Conservation (phyloP, 2,888 invertebrate genomes). For the Cabera pusaria region DNA sequence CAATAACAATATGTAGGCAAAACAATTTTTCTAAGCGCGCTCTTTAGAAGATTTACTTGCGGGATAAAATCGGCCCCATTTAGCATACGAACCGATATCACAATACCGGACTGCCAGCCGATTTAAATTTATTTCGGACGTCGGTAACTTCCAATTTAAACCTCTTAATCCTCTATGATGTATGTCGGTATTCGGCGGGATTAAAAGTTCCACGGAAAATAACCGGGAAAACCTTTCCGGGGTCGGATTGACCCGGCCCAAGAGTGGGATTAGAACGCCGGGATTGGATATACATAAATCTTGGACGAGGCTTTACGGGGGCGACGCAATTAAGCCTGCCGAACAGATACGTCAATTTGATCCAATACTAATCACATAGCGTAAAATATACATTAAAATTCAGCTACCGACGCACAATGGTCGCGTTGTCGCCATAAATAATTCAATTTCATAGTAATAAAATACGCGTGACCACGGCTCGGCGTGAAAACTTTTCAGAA, state of each 20-base stretch:
- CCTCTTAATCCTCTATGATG: slow-evolving; percentile 84
- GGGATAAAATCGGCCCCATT: slow-evolving; percentile 77
- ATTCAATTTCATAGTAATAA: slow-evolving; percentile 84
- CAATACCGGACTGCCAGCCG: slow-evolving; percentile 80
- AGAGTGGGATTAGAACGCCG: slow-evolving; percentile 77
- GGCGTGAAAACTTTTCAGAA: slow-evolving; percentile 83
- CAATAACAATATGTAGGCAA: slow-evolving; percentile 33
- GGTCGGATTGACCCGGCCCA: slow-evolving; percentile 79
- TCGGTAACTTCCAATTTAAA: slow-evolving; percentile 84
- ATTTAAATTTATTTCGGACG: slow-evolving; percentile 84
- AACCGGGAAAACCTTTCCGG: slow-evolving; percentile 83
- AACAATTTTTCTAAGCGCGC: slow-evolving; percentile 51
- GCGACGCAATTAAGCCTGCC: slow-evolving; percentile 77
- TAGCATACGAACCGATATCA: slow-evolving; percentile 79
- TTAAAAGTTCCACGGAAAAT: slow-evolving; percentile 84
- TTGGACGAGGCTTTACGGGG: slow-evolving; percentile 72
- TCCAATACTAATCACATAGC: slow-evolving; percentile 63
- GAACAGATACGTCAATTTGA: slow-evolving; percentile 77
- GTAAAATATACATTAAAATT: slow-evolving; percentile 78
- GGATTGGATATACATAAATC: slow-evolving; percentile 84
- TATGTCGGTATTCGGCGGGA: slow-evolving; percentile 83
- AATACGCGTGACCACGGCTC: slow-evolving; percentile 79
- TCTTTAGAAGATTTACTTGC: slow-evolving; percentile 67
- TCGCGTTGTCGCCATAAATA: slow-evolving; percentile 75
- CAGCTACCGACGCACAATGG: slow-evolving; percentile 73